Evolutionary conservation across 1,140 invertebrate genomes (phyloP), one percentile per base, ranked within the genome.

Genomic region (Caerostris darwini): DNA sequence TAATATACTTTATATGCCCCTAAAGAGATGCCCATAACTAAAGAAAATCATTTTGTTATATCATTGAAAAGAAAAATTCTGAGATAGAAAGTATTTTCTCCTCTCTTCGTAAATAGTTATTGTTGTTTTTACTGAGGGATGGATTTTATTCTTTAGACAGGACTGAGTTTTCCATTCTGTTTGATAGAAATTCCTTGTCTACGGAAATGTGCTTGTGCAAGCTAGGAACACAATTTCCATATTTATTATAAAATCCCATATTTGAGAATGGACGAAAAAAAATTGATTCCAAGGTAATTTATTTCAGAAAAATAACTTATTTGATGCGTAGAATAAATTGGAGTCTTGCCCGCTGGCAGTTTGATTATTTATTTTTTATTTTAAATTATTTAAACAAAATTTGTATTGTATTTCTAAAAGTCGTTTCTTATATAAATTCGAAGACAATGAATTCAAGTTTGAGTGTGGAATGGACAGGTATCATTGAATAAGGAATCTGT

Each of bases 161-260:
- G 34, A 77, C 2, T 4, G 34, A 77, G 34, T 77, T 77, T 8
- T 34, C 7, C 34, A 34, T 77, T 53, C 12, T 77, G 34, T 50
- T 50, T 77, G 71, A 8, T 12, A 50, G 34, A 77, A 12, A 50
- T 50, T 50, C 71, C 34, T 50, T 12, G 8, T 77, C 71, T 50
- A 77, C 53, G 71, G 71, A 77, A 77, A 77, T 77, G 71, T 50
- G 50, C 34, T 53, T 34, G 34, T 77, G 50, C 64, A 3, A 34
- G 56, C n/a, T 58, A 34, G 34, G n/a, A 85, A 58, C 58, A 58
- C 17, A 58, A 85, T 85, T 85, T 58, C 19, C 83, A 85, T 85
- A 85, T 85, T 85, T 85, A 85, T 85, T 59, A 85, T 56, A 85
- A 85, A 85, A 57, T 85, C 56, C 83, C 57, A 58, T 85, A 14